phyloP scores from a whole-genome alignment of 2,113 vertebrate genomes.

The Uria aalge region DNA sequence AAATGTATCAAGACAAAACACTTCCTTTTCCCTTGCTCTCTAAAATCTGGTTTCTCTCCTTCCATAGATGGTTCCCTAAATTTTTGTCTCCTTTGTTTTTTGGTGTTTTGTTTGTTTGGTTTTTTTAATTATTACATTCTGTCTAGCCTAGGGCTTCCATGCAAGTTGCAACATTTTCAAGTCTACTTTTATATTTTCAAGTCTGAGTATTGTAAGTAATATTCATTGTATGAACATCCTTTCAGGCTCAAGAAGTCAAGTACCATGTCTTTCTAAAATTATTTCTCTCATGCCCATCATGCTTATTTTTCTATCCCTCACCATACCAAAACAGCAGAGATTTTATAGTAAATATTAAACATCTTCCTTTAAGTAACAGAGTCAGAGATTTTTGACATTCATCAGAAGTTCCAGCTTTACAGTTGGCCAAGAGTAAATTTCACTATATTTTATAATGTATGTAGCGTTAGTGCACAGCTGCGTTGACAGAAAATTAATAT shows the following conservation, averaged over 20 bases:
- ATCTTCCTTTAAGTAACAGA: neutral
- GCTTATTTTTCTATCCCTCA: neutral
- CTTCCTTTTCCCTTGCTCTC: neutral
- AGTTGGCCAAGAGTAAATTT: neutral
- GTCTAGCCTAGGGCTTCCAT: neutral
- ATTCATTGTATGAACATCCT: neutral
- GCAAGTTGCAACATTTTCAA: constrained; percentile 29
- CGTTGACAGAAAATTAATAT: neutral
- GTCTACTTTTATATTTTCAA: neutral
- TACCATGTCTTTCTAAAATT: neutral
- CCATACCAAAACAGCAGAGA: neutral
- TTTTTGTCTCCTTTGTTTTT: neutral
- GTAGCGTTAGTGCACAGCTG: neutral
- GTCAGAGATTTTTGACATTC: neutral
- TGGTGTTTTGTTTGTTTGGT: neutral
- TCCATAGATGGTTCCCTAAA: neutral
- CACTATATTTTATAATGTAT: neutral
- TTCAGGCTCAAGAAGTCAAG: neutral
- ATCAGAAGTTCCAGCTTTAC: neutral
- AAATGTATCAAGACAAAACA: neutral
- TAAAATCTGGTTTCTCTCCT: neutral
- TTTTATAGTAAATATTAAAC: neutral
- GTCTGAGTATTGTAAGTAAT: neutral
- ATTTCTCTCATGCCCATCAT: neutral
- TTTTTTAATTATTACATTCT: neutral